Percentiles rank a stretch among this genome's conserved stretches.
These are phyloP conservation scores for Coenobita brevimanus DNA, from an alignment of 1,140 invertebrate species.

Conservation along the genomic window DNA sequence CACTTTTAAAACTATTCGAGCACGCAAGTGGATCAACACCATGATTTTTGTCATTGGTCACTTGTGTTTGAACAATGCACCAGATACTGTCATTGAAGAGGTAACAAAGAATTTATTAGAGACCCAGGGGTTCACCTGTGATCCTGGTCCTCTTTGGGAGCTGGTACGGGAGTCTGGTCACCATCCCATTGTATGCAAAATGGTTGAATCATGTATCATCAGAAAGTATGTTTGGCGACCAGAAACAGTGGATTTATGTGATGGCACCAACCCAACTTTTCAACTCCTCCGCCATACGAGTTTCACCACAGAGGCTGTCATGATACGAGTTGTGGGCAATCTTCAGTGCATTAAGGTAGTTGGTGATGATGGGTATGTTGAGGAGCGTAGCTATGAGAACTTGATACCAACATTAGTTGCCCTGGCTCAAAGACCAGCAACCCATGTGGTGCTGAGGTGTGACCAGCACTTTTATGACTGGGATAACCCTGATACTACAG, in stretches of 20 bases:
- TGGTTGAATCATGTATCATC: neutral
- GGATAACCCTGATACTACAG: slow-evolving; percentile 16
- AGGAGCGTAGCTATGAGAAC: neutral
- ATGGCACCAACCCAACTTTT: slow-evolving; percentile 4
- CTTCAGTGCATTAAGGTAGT: neutral
- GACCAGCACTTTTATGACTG: slow-evolving; percentile 43
- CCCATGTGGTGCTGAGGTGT: neutral
- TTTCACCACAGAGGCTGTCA: neutral
- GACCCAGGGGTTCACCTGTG: neutral
- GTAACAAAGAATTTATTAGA: neutral
- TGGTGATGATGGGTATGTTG: neutral
- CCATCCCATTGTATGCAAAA: slow-evolving; percentile 15
- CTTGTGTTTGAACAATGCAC: neutral
- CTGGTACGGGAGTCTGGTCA: slow-evolving; percentile 34
- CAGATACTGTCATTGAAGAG: neutral
- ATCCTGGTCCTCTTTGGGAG: neutral
- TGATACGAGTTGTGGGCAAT: slow-evolving; percentile 26
- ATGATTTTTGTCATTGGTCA: slow-evolving; percentile 21
- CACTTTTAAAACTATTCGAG: neutral
- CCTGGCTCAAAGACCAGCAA: neutral
- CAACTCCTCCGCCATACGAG: slow-evolving; percentile 12
- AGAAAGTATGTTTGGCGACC: slow-evolving; percentile 26
- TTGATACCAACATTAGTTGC: neutral
- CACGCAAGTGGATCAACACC: slow-evolving; percentile 6
- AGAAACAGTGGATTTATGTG: slow-evolving; percentile 11